Percentiles rank a stretch among this genome's conserved stretches.
phyloP scores from a whole-genome alignment of 1,140 invertebrate genomes.

The Zaprionus lachaisei region DNA sequence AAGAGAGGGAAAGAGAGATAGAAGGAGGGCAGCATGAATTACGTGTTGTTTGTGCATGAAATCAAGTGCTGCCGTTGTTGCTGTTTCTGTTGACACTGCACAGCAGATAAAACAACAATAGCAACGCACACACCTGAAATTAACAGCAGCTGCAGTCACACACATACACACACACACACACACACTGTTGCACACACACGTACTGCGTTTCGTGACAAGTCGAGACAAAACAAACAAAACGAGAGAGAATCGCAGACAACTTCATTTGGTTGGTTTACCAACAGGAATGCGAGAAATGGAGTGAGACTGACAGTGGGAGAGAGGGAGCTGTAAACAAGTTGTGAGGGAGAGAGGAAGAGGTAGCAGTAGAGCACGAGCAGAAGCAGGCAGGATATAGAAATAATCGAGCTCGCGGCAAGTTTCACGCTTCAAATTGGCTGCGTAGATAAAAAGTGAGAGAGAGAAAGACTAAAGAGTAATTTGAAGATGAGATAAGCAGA shows the following conservation, averaged over 20 bases:
- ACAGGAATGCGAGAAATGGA: constrained; percentile 1
- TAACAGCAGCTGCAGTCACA: constrained; percentile 37
- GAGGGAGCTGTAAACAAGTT: too few relatives aligned
- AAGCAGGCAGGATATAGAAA: not conserved
- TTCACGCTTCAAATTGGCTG: constrained; percentile 59
- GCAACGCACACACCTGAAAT: constrained; percentile 19
- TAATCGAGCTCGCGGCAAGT: constrained; percentile 48
- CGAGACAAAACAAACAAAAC: constrained; percentile 67
- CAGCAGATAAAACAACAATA: constrained; percentile 51
- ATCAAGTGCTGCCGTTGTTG: constrained; percentile 56
- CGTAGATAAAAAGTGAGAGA: constrained; percentile 4
- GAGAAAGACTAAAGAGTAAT: not conserved
- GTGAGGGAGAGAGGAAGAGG: not conserved
- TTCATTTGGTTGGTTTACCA: constrained; percentile 36
- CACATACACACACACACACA: constrained; percentile 5
- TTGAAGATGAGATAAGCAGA: not conserved
- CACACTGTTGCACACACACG: constrained; percentile 2
- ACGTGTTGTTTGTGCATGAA: constrained; percentile 75
- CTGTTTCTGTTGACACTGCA: constrained; percentile 61
- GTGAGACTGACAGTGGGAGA: too few relatives aligned
- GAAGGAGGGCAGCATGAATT: constrained; percentile 9
- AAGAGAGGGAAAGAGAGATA: not conserved
- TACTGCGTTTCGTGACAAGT: constrained; percentile 60
- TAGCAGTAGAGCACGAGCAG: not conserved
- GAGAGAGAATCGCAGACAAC: constrained; percentile 34